Percentiles rank a stretch among this genome's conserved stretches.
Conservation (phyloP, 2,888 invertebrate genomes). For the Trilocha varians region DNA sequence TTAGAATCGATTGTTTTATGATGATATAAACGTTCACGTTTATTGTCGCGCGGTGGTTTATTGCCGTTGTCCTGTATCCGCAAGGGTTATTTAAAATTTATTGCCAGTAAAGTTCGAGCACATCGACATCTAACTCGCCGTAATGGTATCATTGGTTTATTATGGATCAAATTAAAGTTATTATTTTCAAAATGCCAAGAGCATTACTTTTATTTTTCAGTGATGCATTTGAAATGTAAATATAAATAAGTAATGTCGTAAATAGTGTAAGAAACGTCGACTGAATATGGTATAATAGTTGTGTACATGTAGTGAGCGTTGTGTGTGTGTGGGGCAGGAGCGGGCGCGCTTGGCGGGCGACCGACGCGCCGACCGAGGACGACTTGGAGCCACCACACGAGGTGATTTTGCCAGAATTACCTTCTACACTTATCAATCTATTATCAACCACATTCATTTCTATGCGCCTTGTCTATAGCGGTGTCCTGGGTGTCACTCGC, state of each 20-base stretch:
- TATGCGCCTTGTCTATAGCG: conserved; percentile 48
- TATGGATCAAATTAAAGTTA: conserved; percentile 5
- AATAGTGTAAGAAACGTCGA: not conserved
- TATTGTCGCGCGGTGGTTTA: conserved; percentile 47
- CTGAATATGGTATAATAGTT: conserved; percentile 2
- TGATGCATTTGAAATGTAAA: too few relatives aligned
- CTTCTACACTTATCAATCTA: conserved; percentile 51
- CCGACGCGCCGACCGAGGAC: conserved; percentile 60
- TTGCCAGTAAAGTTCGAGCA: conserved; percentile 37
- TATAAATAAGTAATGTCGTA: too few relatives aligned
- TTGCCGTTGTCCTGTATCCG: conserved; percentile 42
- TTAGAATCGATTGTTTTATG: conserved; percentile 61
- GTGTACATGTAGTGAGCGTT: conserved; percentile 34
- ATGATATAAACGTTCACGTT: conserved; percentile 52
- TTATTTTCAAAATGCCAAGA: too few relatives aligned
- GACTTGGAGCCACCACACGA: conserved; percentile 63
- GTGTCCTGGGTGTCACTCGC: conserved; percentile 58
- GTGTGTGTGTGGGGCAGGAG: conserved; percentile 63
- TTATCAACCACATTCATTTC: conserved; percentile 54
- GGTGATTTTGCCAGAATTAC: conserved; percentile 74
- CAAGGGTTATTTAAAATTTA: conserved; percentile 49
- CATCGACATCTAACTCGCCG: conserved; percentile 32
- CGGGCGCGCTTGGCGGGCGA: conserved; percentile 60
- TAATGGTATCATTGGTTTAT: conserved; percentile 21
- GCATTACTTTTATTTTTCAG: too few relatives aligned